Base-by-base conservation (phyloP, 2,888 invertebrate species). In the Beris morrisii region DNA sequence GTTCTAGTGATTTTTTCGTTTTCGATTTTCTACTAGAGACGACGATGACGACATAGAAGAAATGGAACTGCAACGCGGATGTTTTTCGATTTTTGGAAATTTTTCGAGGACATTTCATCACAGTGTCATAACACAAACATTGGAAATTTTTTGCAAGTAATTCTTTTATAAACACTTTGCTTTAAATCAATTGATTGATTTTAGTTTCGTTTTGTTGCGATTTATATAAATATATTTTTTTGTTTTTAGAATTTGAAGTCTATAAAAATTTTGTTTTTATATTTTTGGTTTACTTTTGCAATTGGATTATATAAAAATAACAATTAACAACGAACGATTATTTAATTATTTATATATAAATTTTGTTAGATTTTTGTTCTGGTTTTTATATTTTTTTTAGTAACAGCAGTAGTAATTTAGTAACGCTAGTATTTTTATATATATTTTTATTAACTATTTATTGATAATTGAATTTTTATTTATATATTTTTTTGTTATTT, bases 281-380 rank as follows among this genome's bases (percentile, higher is more conserved):
- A 22, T 46, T 58, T 46, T 46, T 13, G 32, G 5, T 38, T 58
- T 58, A 58, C 28, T 58, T 13, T 13, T 32, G 15, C 28, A 56
- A 56, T 56, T 38, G 55, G 38, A 50, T 38, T 61, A 64, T 64
- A 64, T 54, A 64, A 64, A 64, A 65, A 55, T 65, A 65, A 65
- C 56, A 56, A 56, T 48, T 56, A 65, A 65, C 55, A 56, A 65
- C 31, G 64, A 54, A 54, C 53, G 48, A 12, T 38, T 55, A 56
- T 48, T 56, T 48, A 50, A 50, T 50, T 50, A 13, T 50, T 50
- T 53, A n/a, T 30, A 5, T 53, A 30, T 11, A 52, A 22, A 52
- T 22, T 30, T 31, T 32, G 32, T 54, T 30, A 30, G 28, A 30
- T 12, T 54, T 54, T 54, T 30, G 30, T n/a, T 31, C 9, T 54